A percentile compares a stretch with the other conserved stretches of the same genome.
Evolutionary conservation across 2,888 invertebrate genomes (phyloP).

Genomic region (Stenotaenia linearis): DNA sequence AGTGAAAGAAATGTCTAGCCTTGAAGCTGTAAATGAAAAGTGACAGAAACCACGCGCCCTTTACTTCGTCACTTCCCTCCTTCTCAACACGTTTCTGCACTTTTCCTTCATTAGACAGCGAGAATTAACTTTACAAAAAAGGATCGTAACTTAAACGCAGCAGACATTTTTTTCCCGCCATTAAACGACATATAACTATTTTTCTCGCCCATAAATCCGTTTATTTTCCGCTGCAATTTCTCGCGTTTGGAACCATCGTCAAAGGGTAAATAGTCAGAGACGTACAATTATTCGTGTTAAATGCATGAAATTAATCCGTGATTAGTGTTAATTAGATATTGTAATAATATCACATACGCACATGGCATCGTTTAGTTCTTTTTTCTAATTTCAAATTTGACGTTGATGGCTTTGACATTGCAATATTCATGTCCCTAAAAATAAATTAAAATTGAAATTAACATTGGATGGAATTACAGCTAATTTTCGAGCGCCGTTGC

Average conservation of each 20-base stretch:
- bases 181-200: background rate
- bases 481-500: background rate
- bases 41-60: slow-evolving; percentile 24
- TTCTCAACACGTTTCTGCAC: slow-evolving; percentile 12
- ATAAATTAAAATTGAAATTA: background rate
- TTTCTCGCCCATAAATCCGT: background rate
- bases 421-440: background rate
- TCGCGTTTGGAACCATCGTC: background rate
- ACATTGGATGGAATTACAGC: background rate
- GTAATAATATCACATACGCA: background rate
- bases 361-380: background rate
- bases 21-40: slow-evolving; percentile 13
- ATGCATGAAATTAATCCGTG: background rate
- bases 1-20: slow-evolving; percentile 11
- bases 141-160: slow-evolving; percentile 5
- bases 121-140: slow-evolving; percentile 17
- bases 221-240: background rate
- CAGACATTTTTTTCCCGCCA: background rate
- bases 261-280: background rate
- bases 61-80: slow-evolving; percentile 3
- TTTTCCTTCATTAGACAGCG: slow-evolving; percentile 19
- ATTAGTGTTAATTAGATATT: slow-evolving; percentile 6
- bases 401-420: background rate
- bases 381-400: background rate
- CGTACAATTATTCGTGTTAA: background rate